Conservation (phyloP, 1,140 invertebrate genomes). For the Oreohelix idahoensis region DNA sequence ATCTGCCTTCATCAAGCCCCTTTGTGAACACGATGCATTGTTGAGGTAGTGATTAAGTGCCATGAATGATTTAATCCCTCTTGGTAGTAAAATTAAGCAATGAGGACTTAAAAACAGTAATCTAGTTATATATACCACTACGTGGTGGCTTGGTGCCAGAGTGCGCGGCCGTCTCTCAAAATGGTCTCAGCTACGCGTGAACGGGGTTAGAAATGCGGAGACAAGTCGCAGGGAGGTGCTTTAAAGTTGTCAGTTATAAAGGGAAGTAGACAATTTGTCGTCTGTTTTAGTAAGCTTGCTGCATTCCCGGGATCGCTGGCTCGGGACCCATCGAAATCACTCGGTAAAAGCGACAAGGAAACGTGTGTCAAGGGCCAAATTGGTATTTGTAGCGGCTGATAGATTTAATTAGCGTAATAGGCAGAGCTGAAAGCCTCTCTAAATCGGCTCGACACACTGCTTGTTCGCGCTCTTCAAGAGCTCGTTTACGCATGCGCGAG, state of each 20-base stretch:
- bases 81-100: neutral
- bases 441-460: conserved; percentile 1
- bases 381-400: conserved; percentile 37
- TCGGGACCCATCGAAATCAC: conserved; percentile 23
- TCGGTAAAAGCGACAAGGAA: conserved; percentile 24
- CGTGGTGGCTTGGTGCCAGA: neutral
- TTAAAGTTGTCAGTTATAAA: conserved; percentile 2
- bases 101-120: neutral
- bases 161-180: neutral
- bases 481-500: conserved; percentile 31
- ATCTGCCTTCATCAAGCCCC: neutral
- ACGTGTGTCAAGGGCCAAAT: conserved; percentile 31
- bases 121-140: neutral
- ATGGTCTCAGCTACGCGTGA: conserved; percentile 5
- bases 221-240: conserved; percentile 10
- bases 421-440: conserved; percentile 36
- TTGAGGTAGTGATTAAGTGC: neutral
- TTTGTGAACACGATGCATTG: neutral
- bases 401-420: conserved; percentile 42
- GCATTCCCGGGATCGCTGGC: neutral
- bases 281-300: conserved; percentile 28
- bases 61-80: neutral
- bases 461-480: conserved; percentile 30
- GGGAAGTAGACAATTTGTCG: conserved; percentile 39
- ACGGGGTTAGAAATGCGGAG: neutral